Evolutionary conservation across 2,113 vertebrate species (phyloP), one percentile per base, ranked within the genome.

Genomic region (Tragelaphus buxtoni): DNA sequence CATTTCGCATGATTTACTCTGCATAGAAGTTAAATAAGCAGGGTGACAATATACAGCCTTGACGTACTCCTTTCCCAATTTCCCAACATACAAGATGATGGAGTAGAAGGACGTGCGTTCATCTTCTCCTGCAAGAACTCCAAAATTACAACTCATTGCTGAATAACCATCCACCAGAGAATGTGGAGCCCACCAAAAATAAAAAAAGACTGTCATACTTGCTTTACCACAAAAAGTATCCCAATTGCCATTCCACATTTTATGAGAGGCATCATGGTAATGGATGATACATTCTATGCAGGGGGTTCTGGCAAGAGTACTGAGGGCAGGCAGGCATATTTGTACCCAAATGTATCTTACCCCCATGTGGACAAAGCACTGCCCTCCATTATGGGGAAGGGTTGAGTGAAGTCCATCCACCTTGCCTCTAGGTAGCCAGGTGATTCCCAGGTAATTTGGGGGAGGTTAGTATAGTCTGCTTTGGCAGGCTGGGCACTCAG

Each of bases 51-150:
- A 69, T 39, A 69, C 18, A 69, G 18, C 65, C 9, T 69, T 69
- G 65, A 69, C n/a, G 0, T 69, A 35, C 65, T 69, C n/a, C n/a
- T 69, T 69, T 39, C 18, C 65, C n/a, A 69, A 39, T 39, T 69
- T 69, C n/a, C 65, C 0, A 0, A 69, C 65, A 69, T 3, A 12
- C 65, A 69, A 22, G n/a, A 69, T 22, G 9, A 69, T 0, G 0
- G 65, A 39, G 65, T 39, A 69, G 18, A 69, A 39, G 65, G 65
- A 39, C 1, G 0, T 69, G 65, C 0, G 1, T n/a, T 69, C 18
- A 39, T 69, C 9, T 69, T 69, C 65, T 69, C 63, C n/a, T 39
- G 65, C n/a, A 69, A 39, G 18, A 69, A 39, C 65, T 39, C 9
- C 18, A 69, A 69, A 22, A 39, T 18, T 69, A 35, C 9, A 22